Percentiles rank a stretch among this genome's conserved stretches.
These are phyloP conservation scores for Stenopsyche tienmushanensis DNA, from an alignment of 1,140 invertebrate genomes.

Conservation along the genomic window DNA sequence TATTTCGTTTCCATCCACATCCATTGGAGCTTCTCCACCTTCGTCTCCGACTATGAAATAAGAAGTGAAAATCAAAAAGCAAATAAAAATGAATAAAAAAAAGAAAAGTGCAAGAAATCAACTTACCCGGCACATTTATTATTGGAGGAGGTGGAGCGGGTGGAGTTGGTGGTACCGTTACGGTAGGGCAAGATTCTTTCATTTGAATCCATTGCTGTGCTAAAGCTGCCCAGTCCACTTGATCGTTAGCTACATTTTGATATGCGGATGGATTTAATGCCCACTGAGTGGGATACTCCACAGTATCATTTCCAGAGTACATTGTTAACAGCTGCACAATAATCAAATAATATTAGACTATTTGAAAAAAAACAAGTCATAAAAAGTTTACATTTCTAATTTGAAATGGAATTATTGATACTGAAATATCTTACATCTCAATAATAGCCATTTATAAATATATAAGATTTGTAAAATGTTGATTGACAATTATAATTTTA, in stretches of 20 bases:
- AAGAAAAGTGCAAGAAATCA: neutral
- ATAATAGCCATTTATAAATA: too few species aligned
- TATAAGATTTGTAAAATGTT: too few species aligned
- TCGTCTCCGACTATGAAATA: conserved; percentile 46
- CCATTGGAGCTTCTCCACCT: conserved; percentile 82
- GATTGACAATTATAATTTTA: too few species aligned
- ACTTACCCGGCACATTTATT: conserved; percentile 28
- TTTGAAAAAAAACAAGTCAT: neutral
- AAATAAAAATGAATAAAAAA: conserved; percentile 3
- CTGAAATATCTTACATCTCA: too few species aligned
- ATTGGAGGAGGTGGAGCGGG: conserved; percentile 40
- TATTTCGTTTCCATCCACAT: conserved; percentile 62
- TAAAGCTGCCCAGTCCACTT: conserved; percentile 92
- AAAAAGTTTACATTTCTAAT: neutral
- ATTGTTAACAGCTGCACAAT: conserved; percentile 43
- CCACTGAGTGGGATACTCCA: conserved; percentile 70
- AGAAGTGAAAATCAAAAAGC: conserved; percentile 2
- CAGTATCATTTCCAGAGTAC: conserved; percentile 54
- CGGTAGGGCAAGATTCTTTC: conserved; percentile 72
- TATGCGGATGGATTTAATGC: conserved; percentile 70
- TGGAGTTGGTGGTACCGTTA: conserved; percentile 51
- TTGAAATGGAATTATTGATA: too few species aligned
- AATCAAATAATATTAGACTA: too few species aligned
- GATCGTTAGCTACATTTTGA: conserved; percentile 60
- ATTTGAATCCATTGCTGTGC: conserved; percentile 98